Evolutionary conservation across 2,888 invertebrate species (phyloP), one percentile per base, ranked within the genome.

Genomic region (Aleiodes leptofemur): DNA sequence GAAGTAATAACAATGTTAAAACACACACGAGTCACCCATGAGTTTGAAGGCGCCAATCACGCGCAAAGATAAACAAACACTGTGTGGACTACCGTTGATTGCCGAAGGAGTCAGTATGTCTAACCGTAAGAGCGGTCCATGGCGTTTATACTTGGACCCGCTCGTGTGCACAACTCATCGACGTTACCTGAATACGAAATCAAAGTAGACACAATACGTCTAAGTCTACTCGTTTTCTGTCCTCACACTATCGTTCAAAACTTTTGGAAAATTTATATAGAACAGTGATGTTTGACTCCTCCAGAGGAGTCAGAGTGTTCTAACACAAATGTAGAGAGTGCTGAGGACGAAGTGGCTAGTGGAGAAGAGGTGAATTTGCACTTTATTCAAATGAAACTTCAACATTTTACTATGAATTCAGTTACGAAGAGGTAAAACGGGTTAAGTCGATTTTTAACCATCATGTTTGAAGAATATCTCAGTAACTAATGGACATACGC

Each of bases 1-100:
- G 38, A 38, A 8, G 38, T 38, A 38, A 38, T 38, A 38, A 38
- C 43, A 43, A 64, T 16, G 43, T 11, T 48, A 11, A 16, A 64
- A 13, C 64, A 43, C 48, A 43, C 64, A 72, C 73, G 34, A 72
- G 51, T 13, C 72, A 68, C 68, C 74, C 43, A 43, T 43, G 43
- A 64, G 64, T 75, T 76, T 69, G 78, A 82, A 86, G 86, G 87
- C 86, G 87, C 87, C 87, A 87, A 87, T 87, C 88, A 88, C 88
- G 87, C 85, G 86, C 87, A 84, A 88, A 88, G 86, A 86, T 86
- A 87, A 87, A 87, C 86, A 87, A 81, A 82, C 82, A 80, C 85
- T 83, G 84, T 82, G 84, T 82, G 84, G 87, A 86, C 86, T 86
- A 84, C 83, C 84, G 83, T 82, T 88, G 87, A 87, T 88, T 87